phyloP scores from a whole-genome alignment of 2,797 vertebrate species.

The Arnoldichthys spilopterus region DNA sequence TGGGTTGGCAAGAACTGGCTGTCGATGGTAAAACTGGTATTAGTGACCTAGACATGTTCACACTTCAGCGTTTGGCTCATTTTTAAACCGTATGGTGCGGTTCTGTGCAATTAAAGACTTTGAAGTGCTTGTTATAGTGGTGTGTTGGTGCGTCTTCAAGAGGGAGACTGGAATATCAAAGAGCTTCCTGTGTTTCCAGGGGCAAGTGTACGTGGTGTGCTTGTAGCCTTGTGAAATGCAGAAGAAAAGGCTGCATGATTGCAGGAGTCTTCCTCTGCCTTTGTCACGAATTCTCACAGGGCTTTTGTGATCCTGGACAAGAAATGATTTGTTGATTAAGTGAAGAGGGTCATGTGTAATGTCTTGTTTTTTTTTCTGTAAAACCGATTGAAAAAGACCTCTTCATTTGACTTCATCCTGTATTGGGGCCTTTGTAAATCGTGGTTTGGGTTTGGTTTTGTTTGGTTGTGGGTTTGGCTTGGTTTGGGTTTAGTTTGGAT shows the following conservation, averaged over 20 bases:
- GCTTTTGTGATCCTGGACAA: slow-evolving; percentile 28
- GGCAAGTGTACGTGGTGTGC: not conserved
- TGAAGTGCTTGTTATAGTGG: slow-evolving; percentile 6
- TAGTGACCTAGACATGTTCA: not conserved
- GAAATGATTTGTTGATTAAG: slow-evolving; percentile 24
- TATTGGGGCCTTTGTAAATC: not conserved
- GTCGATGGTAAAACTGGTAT: not conserved
- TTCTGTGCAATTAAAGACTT: slow-evolving; percentile 5
- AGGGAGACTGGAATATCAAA: slow-evolving; percentile 15
- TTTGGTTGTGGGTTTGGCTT: too few relatives aligned
- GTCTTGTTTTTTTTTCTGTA: not conserved
- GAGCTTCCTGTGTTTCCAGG: slow-evolving; percentile 12
- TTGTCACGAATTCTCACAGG: slow-evolving; percentile 21
- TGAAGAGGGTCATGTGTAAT: not conserved
- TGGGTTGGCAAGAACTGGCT: too few relatives aligned
- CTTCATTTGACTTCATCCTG: not conserved
- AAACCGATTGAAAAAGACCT: not conserved
- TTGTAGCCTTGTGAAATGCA: not conserved
- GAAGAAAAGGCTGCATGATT: not conserved
- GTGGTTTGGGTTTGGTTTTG: too few relatives aligned
- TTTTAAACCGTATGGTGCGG: not conserved
- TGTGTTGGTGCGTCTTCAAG: not conserved
- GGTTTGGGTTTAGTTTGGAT: too few relatives aligned
- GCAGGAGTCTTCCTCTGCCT: not conserved
- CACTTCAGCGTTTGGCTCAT: not conserved